phyloP scores from a whole-genome alignment of 2,113 vertebrate species.

The Apus apus region DNA sequence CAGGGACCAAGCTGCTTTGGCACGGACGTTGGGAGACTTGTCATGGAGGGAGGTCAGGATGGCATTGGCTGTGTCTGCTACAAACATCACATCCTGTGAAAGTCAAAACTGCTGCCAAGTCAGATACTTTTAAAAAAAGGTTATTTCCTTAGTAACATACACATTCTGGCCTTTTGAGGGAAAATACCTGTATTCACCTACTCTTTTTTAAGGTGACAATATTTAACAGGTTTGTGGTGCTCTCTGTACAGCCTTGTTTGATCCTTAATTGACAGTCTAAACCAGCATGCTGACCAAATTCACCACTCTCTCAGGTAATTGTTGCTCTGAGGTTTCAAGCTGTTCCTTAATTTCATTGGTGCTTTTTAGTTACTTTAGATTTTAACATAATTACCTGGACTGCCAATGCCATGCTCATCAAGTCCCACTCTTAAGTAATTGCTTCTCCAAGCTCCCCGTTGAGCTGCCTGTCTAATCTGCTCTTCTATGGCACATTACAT shows the following conservation, averaged over 20 bases:
- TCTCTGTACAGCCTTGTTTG: neutral
- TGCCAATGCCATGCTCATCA: neutral
- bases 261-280: neutral
- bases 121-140: neutral
- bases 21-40: constrained; percentile 89
- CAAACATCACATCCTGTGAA: constrained; percentile 94
- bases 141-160: neutral
- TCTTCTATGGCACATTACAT: neutral
- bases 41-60: constrained; percentile 89
- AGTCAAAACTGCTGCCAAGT: neutral
- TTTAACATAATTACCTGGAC: constrained; percentile 7
- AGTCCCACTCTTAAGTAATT: constrained; percentile 10
- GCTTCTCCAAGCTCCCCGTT: constrained; percentile 13
- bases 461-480: neutral
- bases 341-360: neutral
- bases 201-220: neutral
- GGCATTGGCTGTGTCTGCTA: constrained; percentile 93
- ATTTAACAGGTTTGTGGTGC: neutral
- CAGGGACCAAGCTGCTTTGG: constrained; percentile 96
- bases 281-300: neutral
- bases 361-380: constrained; percentile 13
- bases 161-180: neutral
- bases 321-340: neutral
- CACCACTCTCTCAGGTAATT: neutral
- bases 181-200: neutral